phyloP scores from a whole-genome alignment of 2,888 invertebrate species.

The Hydrotaea diabolus region DNA sequence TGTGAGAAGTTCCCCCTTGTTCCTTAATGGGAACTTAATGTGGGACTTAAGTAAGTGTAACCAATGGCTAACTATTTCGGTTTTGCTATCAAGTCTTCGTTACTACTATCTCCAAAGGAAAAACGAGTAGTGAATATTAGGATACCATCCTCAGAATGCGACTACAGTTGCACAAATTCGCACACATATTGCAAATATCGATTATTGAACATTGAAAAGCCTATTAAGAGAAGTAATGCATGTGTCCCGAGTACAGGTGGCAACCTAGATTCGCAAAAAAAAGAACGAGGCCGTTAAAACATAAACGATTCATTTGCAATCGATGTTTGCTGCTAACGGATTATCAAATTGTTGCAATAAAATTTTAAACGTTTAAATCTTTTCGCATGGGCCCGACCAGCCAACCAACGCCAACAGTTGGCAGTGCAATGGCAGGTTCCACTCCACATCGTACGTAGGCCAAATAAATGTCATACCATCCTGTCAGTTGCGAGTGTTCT shows the following conservation, averaged over 20 bases:
- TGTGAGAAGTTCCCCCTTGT: too few species aligned
- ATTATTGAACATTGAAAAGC: not conserved
- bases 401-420: conserved; percentile 17
- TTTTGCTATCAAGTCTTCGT: too few species aligned
- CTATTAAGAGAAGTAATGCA: not conserved
- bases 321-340: conserved; percentile 22
- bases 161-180: not conserved
- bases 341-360: conserved; percentile 37
- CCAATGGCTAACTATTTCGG: too few species aligned
- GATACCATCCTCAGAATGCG: not conserved
- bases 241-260: not conserved
- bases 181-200: not conserved
- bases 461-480: conserved; percentile 16
- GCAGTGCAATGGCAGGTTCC: too few species aligned
- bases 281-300: not conserved
- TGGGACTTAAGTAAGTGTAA: too few species aligned
- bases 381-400: conserved; percentile 33
- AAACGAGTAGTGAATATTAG: too few species aligned
- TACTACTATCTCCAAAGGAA: too few species aligned
- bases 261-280: conserved; percentile 18
- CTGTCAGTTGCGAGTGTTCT: conserved; percentile 38
- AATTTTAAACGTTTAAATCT: conserved; percentile 53
- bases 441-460: not conserved
- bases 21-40: too few species aligned
- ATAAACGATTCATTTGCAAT: not conserved